Evolutionary conservation across 2,888 invertebrate genomes (phyloP).

Genomic region (Aphelenchoides bicaudatus): DNA sequence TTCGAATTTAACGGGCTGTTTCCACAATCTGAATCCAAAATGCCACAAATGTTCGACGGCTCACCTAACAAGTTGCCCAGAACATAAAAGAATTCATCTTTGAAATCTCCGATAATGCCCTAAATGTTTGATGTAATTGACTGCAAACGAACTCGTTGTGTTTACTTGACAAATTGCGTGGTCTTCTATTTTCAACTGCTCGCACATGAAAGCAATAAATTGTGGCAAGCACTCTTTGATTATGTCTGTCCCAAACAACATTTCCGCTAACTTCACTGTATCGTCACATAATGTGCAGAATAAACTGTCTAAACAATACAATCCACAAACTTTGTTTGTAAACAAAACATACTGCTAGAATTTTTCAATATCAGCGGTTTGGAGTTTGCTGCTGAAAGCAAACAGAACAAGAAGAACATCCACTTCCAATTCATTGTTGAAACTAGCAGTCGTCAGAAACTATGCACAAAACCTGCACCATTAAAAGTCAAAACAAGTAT

Average conservation of each 20-base stretch:
- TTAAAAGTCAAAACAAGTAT: no score
- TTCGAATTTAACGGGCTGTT: conserved; percentile 39
- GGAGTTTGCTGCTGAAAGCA: no score
- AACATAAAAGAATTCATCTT: conserved; percentile 51
- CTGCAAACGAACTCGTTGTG: no score
- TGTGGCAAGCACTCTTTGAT: conserved; percentile 37
- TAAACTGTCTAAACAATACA: not conserved
- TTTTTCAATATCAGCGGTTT: no score
- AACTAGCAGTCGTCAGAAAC: no score
- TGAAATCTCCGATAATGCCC: conserved; percentile 40
- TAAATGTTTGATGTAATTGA: no score
- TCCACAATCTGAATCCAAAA: conserved; percentile 46
- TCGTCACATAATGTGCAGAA: conserved; percentile 33
- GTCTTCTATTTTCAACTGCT: conserved; percentile 42
- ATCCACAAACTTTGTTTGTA: no score
- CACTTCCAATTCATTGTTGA: no score
- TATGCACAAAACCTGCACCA: no score
- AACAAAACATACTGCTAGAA: no score
- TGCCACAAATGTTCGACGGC: conserved; percentile 48
- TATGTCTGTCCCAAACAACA: conserved; percentile 38
- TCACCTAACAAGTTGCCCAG: conserved; percentile 42
- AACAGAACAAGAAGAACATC: no score
- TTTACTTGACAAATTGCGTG: conserved; percentile 47
- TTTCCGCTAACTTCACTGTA: conserved; percentile 35
- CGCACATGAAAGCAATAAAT: conserved; percentile 34